A percentile compares a stretch with the other conserved stretches of the same genome.
phyloP scores from a whole-genome alignment of 2,888 invertebrate genomes.

The Nomada hirtipes region DNA sequence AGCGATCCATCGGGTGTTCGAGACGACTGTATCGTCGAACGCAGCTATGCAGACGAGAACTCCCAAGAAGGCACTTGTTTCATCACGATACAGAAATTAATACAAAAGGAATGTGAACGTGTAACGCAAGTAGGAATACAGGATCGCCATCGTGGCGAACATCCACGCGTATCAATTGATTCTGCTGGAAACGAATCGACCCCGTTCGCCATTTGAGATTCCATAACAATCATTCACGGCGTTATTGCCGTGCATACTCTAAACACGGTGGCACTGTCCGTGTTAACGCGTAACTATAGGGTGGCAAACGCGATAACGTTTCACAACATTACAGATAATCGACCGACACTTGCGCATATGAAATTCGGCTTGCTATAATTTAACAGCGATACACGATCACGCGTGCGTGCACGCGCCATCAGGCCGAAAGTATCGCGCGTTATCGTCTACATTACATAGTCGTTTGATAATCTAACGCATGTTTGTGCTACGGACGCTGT shows the following conservation, averaged over 20 bases:
- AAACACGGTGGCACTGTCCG: not conserved
- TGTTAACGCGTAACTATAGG: not conserved
- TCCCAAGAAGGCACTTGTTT: conserved; percentile 12
- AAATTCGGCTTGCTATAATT: conserved; percentile 32
- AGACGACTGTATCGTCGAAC: not conserved
- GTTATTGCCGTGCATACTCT: not conserved
- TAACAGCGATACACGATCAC: conserved; percentile 22
- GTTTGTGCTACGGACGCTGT: conserved; percentile 51
- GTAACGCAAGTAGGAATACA: conserved; percentile 21
- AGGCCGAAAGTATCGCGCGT: conserved; percentile 45
- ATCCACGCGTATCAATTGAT: conserved; percentile 9
- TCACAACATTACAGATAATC: conserved; percentile 9
- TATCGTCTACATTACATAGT: conserved; percentile 50
- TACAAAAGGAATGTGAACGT: conserved; percentile 43
- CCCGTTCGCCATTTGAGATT: not conserved
- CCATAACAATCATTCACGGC: not conserved
- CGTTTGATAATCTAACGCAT: conserved; percentile 55
- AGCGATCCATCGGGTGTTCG: not conserved
- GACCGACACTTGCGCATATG: not conserved
- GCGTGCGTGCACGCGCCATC: conserved; percentile 16
- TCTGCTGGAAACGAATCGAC: not conserved
- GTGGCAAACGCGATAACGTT: conserved; percentile 4
- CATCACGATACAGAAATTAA: conserved; percentile 6
- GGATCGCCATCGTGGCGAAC: conserved; percentile 31
- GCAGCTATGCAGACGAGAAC: not conserved